Base-by-base conservation (phyloP, 2,888 invertebrate species). In the Noctua janthe region DNA sequence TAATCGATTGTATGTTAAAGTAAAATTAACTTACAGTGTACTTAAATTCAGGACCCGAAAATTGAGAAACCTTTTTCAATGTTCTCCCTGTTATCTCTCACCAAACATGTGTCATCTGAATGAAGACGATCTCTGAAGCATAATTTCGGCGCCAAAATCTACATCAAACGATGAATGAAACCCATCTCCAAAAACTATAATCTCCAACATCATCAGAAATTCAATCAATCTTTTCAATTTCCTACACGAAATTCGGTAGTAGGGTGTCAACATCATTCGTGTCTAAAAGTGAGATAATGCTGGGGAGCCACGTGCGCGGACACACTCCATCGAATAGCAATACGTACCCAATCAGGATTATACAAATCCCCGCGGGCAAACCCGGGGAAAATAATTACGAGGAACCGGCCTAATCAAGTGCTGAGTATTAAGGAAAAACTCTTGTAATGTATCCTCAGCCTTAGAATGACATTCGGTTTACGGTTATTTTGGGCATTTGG, bases 261-360 rank as follows among this genome's bases (percentile, higher is more conserved):
- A 84, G 90, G 89, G 88, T 87, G 90, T 88, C 90, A 86, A 89
- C 86, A 88, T 90, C 88, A 86, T 88, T 89, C 90, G 89, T 86
- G 84, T 90, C 89, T 90, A 89, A 91, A 91, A 92, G 93, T 92
- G 92, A 93, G 94, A 95, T 94, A 95, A 94, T 92, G 89, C 91
- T 82, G 83, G 83, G 91, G 84, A 84, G 94, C 89, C 96, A 96
- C 96, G 96, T 96, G 97, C 94, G 93, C 89, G 89, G 89, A 91
- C 94, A 95, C 96, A 96, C 96, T 96, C 95, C 95, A 96, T 96
- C 96, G 96, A 94, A 91, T 95, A 94, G 94, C 95, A 95, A 96
- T 96, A 96, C 95, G 95, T 94, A 94, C 94, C 96, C 96, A 97
- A 97, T 97, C 96, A 96, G 97, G 96, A 96, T 97, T 96, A 96